phyloP scores from a whole-genome alignment of 2,113 vertebrate genomes.

The Hystrix cristata region DNA sequence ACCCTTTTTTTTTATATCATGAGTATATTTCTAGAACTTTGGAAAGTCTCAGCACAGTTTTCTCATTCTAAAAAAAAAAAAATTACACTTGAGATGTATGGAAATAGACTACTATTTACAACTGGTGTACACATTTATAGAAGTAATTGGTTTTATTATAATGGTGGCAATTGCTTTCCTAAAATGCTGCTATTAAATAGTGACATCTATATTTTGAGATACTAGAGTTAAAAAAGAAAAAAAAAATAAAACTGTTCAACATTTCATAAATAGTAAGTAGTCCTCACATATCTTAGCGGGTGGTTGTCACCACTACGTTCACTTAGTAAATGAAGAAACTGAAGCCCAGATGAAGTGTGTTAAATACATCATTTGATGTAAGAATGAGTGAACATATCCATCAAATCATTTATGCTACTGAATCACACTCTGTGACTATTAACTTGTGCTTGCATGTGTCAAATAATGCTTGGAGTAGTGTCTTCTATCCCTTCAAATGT shows the following conservation, averaged over 20 bases:
- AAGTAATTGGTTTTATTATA: not conserved
- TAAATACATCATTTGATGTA: not conserved
- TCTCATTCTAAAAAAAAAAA: not conserved
- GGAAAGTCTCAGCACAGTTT: not conserved
- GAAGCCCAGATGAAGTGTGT: not conserved
- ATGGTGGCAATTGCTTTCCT: not conserved
- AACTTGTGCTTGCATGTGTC: slow-evolving; percentile 13
- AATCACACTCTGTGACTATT: not conserved
- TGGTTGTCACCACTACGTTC: not conserved
- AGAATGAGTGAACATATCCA: slow-evolving; percentile 34
- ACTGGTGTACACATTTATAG: not conserved
- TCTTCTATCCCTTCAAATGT: not conserved
- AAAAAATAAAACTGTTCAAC: not conserved
- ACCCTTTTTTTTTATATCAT: not conserved
- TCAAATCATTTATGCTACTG: not conserved
- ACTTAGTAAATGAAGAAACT: not conserved
- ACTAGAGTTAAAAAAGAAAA: not conserved
- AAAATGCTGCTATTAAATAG: not conserved
- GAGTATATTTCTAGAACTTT: too few species aligned
- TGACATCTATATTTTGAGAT: slow-evolving; percentile 2
- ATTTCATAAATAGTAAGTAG: not conserved
- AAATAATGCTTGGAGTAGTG: not conserved
- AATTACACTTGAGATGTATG: not conserved
- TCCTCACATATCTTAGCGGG: not conserved
- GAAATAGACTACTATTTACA: not conserved